Base-by-base conservation (phyloP, 2,113 vertebrate genomes). In the Chaetops frenatus region DNA sequence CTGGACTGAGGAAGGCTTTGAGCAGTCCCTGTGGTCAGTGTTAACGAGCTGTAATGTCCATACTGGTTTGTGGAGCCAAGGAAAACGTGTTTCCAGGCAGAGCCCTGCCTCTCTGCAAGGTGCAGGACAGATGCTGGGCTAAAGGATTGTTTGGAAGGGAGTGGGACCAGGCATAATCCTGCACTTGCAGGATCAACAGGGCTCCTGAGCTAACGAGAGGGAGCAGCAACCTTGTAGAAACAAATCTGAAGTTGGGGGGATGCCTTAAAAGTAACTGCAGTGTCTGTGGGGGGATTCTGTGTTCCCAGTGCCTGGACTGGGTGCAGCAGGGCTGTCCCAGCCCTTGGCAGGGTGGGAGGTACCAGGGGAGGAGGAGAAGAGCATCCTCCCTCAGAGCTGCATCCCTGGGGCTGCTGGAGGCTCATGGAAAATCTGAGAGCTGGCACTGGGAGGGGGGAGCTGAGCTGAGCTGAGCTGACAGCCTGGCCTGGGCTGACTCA, bases 361-460 rank as follows among this genome's bases (percentile, higher is more conserved):
- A 11, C 12, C 10, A 21, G 86, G 36, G 24, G 4, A n/a, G 58
- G 4, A n/a, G 58, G 73, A 38, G 86, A 15, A 88, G 40, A 12
- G 27, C 48, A 57, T 72, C 66, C 15, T 94, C 74, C 74, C 53
- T 57, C 65, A 51, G 74, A 12, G 1, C 51, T 3, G 13, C 74
- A 31, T 56, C 82, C 45, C 53, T 58, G 67, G 91, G 79, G 44
- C 66, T 88, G 76, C 57, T 50, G 2, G 3, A 61, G 53, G 28
- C 88, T 92, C 27, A 33, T 47, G 86, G 91, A 88, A 92, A 94
- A 72, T 51, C 40, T 80, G 91, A 92, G 69, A 11, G 36, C 66
- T 42, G 62, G 25, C 4, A 6, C 35, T 36, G 62, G 77, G 28
- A 36, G 8, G 2, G 36, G 45, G 57, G 28, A 76, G 77, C 40